phyloP scores from a whole-genome alignment of 2,113 vertebrate species.

The Hemibagrus wyckioides region DNA sequence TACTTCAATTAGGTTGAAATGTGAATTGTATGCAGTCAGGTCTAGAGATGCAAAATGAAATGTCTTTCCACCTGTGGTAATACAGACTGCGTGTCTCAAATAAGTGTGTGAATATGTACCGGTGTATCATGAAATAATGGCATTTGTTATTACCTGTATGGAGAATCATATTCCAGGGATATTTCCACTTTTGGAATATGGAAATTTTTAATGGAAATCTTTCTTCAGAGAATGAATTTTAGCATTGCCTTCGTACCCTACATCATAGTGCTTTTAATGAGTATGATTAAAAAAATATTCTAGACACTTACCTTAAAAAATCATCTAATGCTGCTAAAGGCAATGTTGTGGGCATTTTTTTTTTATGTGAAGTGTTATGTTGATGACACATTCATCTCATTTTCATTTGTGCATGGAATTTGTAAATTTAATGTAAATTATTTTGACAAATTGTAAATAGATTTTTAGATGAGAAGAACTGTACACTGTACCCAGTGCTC shows the following conservation, averaged over 20 bases:
- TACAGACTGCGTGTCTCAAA: not conserved
- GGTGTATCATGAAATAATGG: not conserved
- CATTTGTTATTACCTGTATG: not conserved
- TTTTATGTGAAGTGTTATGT: too few relatives aligned
- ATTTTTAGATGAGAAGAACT: not conserved
- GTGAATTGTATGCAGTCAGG: not conserved
- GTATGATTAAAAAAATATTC: not conserved
- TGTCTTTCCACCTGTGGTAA: not conserved
- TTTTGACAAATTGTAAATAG: not conserved
- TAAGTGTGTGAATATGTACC: not conserved
- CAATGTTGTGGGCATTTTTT: not conserved
- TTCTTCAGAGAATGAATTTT: not conserved
- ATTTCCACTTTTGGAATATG: not conserved
- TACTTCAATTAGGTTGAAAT: slow-evolving; percentile 20
- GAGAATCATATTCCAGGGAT: not conserved
- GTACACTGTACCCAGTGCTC: not conserved
- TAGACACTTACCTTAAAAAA: not conserved
- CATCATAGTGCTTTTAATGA: not conserved
- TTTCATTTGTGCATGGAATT: not conserved
- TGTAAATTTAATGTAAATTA: not conserved
- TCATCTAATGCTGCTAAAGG: not conserved
- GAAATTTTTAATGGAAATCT: not conserved
- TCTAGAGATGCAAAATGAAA: not conserved
- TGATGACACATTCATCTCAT: not conserved
- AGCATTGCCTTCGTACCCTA: not conserved